phyloP scores from a whole-genome alignment of 30 jellyfish, hydroid and myxozoan species.

The Calvadosia cruxmelitensis region DNA sequence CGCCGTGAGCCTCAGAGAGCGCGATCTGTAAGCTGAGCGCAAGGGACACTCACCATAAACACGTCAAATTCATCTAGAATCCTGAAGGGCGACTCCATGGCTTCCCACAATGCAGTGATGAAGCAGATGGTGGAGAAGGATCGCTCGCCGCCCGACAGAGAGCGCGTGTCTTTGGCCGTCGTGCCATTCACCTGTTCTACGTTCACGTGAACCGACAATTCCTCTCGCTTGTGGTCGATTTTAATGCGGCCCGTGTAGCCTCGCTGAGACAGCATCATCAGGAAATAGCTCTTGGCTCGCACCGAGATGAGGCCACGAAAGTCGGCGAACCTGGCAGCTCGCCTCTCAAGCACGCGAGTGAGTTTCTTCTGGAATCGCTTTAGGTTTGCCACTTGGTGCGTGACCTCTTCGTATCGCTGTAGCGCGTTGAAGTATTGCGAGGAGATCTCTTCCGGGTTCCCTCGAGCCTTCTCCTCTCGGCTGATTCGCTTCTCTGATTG shows the following conservation, averaged over 20 bases:
- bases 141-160: slow-evolving; percentile 99
- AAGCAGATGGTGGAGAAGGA: slow-evolving; percentile 96
- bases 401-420: slow-evolving; percentile 20
- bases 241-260: slow-evolving; percentile 83
- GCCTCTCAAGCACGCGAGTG: slow-evolving; percentile 47
- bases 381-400: not conserved
- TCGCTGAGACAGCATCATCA: slow-evolving; percentile 84
- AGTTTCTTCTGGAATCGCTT: slow-evolving; percentile 3
- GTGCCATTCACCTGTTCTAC: slow-evolving; percentile 91
- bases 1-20: too few species aligned
- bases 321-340: slow-evolving; percentile 54
- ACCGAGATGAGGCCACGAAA: slow-evolving; percentile 44
- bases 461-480: slow-evolving; percentile 78
- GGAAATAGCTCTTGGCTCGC: slow-evolving; percentile 72
- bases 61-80: slow-evolving; percentile 98
- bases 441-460: slow-evolving; percentile 77
- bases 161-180: slow-evolving; percentile 65
- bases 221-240: slow-evolving; percentile 64
- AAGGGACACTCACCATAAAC: slow-evolving; percentile 71
- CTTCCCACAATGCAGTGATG: slow-evolving; percentile 98
- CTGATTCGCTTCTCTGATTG: slow-evolving; percentile 51
- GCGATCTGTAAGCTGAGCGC: too few species aligned
- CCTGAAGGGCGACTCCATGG: slow-evolving; percentile 99
- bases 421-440: slow-evolving; percentile 45
- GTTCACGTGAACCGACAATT: slow-evolving; percentile 73